Evolutionary conservation across 1,140 invertebrate genomes (phyloP), one percentile per base, ranked within the genome.

Genomic region (Drosophila saltans): DNA sequence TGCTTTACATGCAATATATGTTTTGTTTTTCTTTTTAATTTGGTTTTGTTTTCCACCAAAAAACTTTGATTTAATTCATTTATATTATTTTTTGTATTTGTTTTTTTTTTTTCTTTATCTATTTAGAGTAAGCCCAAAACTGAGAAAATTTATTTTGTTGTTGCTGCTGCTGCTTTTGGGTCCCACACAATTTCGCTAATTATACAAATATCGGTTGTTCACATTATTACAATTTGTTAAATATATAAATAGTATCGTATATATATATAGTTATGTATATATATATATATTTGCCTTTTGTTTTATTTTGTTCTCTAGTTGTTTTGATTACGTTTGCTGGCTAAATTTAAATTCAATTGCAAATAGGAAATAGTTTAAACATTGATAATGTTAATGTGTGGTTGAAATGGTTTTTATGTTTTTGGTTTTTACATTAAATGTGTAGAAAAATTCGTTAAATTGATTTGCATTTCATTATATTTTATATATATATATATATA

Each of bases 361-460:
- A 84, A 89, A 84, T 89, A 71, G 78, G 69, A 80, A 74, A 72
- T 79, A 41, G 41, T 66, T 76, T 67, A 58, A 43, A 57, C 40
- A 41, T 56, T 40, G 28, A 56, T 67, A 28, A 43, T 59, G 56
- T 67, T 48, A 41, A 57, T 28, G 39, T 67, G 40, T 58, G 76
- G 69, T 40, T 59, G 74, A 76, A 72, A 76, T 68, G 43, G 60
- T 76, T 76, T 45, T 41, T 69, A 21, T 52, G 26, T 33, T 48
- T 70, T 28, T 52, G 56, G 28, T 68, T 78, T 80, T 88, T 88
- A 88, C 77, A 88, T 89, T 88, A 80, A 78, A 80, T 88, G 84
- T 88, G 84, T 88, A 88, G 84, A 88, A 88, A 88, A 88, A 88
- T 88, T 88, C 83, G 83, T 83, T 88, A 89, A 89, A 89, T 88